A percentile compares a stretch with the other conserved stretches of the same genome.
phyloP scores from a whole-genome alignment of 2,888 invertebrate genomes.

The Calephelis perditalis region DNA sequence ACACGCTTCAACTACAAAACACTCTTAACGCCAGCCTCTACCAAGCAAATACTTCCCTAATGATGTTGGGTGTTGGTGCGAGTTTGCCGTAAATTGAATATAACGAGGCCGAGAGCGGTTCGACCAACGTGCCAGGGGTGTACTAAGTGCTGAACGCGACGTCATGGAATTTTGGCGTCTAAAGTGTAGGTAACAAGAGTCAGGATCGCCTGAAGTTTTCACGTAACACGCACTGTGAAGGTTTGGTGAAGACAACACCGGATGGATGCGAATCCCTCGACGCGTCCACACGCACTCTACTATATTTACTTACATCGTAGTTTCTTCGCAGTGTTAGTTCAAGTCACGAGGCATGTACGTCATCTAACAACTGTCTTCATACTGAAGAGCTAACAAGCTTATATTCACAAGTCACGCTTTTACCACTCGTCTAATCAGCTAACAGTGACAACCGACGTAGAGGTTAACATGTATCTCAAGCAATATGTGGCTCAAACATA shows the following conservation, averaged over 20 bases:
- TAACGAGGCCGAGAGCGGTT: constrained; percentile 67
- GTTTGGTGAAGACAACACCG: constrained; percentile 72
- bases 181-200: constrained; percentile 39
- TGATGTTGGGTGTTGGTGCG: constrained; percentile 38
- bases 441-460: constrained; percentile 19
- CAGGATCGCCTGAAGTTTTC: constrained; percentile 42
- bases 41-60: constrained; percentile 41
- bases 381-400: constrained; percentile 39
- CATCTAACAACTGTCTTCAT: constrained; percentile 38
- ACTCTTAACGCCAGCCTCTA: constrained; percentile 42
- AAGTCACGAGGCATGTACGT: constrained; percentile 38
- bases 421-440: constrained; percentile 30
- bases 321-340: constrained; percentile 22
- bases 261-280: constrained; percentile 66
- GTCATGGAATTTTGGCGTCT: constrained; percentile 49
- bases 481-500: no score
- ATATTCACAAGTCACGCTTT: constrained; percentile 41
- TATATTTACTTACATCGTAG: constrained; percentile 22
- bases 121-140: constrained; percentile 65
- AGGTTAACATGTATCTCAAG: neutral
- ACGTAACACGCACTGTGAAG: constrained; percentile 52
- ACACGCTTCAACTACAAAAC: constrained; percentile 47
- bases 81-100: constrained; percentile 45
- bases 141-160: constrained; percentile 51
- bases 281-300: constrained; percentile 39